Evolutionary conservation across 2,888 invertebrate genomes (phyloP).

Genomic region (Stramonita haemastoma): DNA sequence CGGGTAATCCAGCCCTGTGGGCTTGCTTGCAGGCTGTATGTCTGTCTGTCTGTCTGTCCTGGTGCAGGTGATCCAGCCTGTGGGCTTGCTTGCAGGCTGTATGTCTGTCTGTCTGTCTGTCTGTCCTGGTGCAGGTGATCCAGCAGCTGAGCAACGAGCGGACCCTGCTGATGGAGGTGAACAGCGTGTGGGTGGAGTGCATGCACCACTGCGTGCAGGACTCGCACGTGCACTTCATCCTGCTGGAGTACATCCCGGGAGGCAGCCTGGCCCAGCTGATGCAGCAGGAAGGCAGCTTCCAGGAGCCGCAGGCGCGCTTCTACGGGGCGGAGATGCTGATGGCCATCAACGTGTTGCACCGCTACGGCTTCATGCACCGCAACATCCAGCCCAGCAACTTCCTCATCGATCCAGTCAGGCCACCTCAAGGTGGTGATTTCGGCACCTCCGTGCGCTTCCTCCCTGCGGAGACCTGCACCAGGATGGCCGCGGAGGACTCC

Average conservation of each 20-base stretch:
- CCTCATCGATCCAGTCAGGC: constrained; percentile 34
- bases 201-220: constrained; percentile 33
- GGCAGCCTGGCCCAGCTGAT: constrained; percentile 22
- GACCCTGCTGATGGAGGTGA: constrained; percentile 28
- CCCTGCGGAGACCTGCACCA: constrained; percentile 20
- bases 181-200: constrained; percentile 33
- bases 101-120: background rate
- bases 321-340: constrained; percentile 40
- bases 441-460: constrained; percentile 19
- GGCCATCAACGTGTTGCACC: constrained; percentile 33
- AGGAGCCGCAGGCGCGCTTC: constrained; percentile 22
- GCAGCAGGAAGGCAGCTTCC: constrained; percentile 25
- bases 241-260: constrained; percentile 35
- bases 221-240: background rate
- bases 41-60: background rate
- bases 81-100: too few species aligned
- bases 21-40: too few species aligned
- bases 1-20: too few species aligned
- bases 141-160: constrained; percentile 17
- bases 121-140: background rate
- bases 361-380: constrained; percentile 40
- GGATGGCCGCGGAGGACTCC: constrained; percentile 2
- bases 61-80: too few species aligned
- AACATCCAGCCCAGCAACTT: constrained; percentile 29
- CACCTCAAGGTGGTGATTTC: constrained; percentile 30